Evolutionary conservation across 2,113 vertebrate species (phyloP), one percentile per base, ranked within the genome.

Genomic region (Peromyscus maniculatus): DNA sequence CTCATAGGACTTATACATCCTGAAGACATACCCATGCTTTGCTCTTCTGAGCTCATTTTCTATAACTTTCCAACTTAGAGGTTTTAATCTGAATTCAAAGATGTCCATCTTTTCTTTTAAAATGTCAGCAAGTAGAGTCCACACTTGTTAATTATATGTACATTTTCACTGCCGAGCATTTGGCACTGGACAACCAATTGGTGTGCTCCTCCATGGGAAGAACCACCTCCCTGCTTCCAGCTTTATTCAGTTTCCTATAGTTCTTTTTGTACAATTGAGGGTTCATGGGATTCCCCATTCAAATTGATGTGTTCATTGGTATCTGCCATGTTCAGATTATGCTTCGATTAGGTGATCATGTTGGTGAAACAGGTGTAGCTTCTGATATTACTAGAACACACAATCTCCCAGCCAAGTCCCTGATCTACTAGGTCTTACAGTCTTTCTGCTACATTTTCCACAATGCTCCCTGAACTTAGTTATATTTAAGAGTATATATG

Each of bases 61-160:
- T 72, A 17, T 69, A 21, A 28, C 5, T 12, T 33, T 80, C 6
- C 13, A 26, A 46, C n/a, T 86, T 66, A 49, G 7, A 92, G 31
- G 64, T 15, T 62, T 8, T 64, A 72, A 90, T 82, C 10, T 33
- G 59, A 88, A 90, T 59, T 55, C 7, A 66, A 62, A 52, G 1
- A 72, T 71, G 7, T 6, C 94, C 46, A 13, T 7, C 31, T 91
- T 86, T 93, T 82, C 43, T 87, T 87, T 82, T 78, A 77, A 77
- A 6, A 7, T n/a, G 49, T 28, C 21, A 91, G 24, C 3, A 26
- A 62, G 22, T 83, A 39, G 36, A 62, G 36, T 43, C 7, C 7
- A 83, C 13, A 1, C 11, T 82, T 82, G 19, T n/a, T 26, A 39
- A 11, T 39, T 4, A 11, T 59, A 39, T 24, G 21, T 57, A 21